Conservation (phyloP, 2,888 invertebrate species). For the Hofmannophila pseudospretella region DNA sequence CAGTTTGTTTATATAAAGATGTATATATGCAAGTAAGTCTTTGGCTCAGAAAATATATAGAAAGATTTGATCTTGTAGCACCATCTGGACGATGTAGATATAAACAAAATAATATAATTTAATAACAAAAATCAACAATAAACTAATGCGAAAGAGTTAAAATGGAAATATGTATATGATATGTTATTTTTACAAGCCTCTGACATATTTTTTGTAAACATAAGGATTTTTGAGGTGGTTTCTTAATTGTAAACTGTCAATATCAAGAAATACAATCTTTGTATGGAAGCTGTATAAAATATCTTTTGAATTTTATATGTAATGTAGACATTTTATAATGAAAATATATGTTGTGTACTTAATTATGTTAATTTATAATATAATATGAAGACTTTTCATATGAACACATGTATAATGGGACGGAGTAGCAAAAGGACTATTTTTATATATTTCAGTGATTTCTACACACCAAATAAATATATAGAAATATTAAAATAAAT, state of each 20-base stretch:
- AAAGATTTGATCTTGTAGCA: slow-evolving; percentile 66
- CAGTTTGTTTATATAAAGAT: neutral
- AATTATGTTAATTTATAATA: neutral
- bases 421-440: slow-evolving; percentile 20
- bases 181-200: neutral
- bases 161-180: slow-evolving; percentile 5
- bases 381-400: neutral
- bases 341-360: slow-evolving; percentile 10
- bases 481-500: no score
- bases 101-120: slow-evolving; percentile 23
- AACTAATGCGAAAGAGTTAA: slow-evolving; percentile 29
- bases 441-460: neutral
- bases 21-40: slow-evolving; percentile 32
- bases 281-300: no score
- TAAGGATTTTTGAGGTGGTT: no score
- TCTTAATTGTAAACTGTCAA: no score
- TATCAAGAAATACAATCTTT: no score
- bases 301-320: no score
- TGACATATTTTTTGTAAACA: neutral
- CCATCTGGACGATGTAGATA: slow-evolving; percentile 55
- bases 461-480: neutral
- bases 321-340: no score
- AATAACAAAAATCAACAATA: slow-evolving; percentile 28
- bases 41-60: slow-evolving; percentile 57
- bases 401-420: slow-evolving; percentile 22